Evolutionary conservation across 2,888 invertebrate genomes (phyloP), one percentile per base, ranked within the genome.

Genomic region (Stratiomys singularior): DNA sequence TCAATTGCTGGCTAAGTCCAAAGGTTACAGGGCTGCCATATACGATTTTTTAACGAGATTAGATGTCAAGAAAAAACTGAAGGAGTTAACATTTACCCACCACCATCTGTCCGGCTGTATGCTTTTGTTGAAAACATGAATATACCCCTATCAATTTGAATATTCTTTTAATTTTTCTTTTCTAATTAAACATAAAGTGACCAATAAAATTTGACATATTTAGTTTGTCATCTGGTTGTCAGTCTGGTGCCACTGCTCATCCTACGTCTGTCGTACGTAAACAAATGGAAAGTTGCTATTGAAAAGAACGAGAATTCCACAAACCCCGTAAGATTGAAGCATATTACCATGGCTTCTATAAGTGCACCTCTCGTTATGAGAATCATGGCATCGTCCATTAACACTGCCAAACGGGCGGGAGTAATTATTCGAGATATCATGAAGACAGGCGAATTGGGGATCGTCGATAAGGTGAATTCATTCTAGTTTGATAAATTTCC

Each of bases 341-440:
- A 52, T 9, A 52, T 15, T 18, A n/a, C n/a, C 66, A 74, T 74
- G 74, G 74, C 74, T 37, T 21, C 21, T 15, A 56, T 52, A 58
- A 52, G 78, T 30, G 21, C 27, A 56, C 80, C 81, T 18, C 18
- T 79, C 28, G 79, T 87, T 1, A 87, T 87, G 85, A 82, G 83
- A 60, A 80, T 87, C 1, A 84, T 87, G 85, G 85, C 86, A 0
- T 78, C 86, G 37, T 87, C 88, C 56, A 84, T 87, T 27, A 85
- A 82, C 52, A 93, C 94, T 30, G 95, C 96, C 0, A 90, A 91
- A 82, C 90, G 93, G 83, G 97, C 97, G 80, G 97, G 97, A 0
- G 92, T 91, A 87, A 96, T 98, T 79, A 95, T 98, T 69, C 90
- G 96, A 81, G 96, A 97, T 89, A 92, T 98, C 63, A 92, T 98